Evolutionary conservation across 1,140 invertebrate species (phyloP), one percentile per base, ranked within the genome.

Genomic region (Holotrichia oblita): DNA sequence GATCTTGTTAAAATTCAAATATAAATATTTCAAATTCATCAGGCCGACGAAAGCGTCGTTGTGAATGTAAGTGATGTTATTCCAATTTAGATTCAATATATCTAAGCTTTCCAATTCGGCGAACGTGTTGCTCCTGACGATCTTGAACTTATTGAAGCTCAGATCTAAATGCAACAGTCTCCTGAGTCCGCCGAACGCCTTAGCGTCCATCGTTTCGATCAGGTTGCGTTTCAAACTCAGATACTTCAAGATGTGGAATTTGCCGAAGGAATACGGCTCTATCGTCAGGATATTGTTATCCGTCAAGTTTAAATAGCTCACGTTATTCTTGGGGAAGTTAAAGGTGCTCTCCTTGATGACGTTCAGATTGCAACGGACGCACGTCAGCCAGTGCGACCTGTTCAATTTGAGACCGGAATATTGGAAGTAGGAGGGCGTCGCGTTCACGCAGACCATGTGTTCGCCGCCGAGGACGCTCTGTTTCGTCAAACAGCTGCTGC

Each of bases 41-140:
- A 85, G 80, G 40, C 83, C 83, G n/a, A 44, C 78, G 76, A 85
- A 85, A 48, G 83, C 84, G n/a, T 85, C 79, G 0, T 80, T 79
- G 20, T 85, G 82, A 14, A 85, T 69, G 17, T 81, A 82, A 79
- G 78, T 80, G 78, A 85, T 81, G 8, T 77, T 79, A 72, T 85
- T 85, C 8, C 77, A 40, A 27, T 83, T 85, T 59, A 85, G 74
- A 74, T 83, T 84, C 22, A 85, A 81, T 34, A 85, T 80, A 75
- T 85, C 83, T 12, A 85, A 80, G 78, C 83, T 83, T 74, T 79
- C 79, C 22, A 85, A 40, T 48, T 84, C 84, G 2, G 73, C 55
- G 79, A 85, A 85, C 22, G 81, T 44, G 55, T 85, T 82, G 72
- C 82, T 82, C n/a, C 77, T 79, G 22, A 85, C 40, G 69, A 82